Percentiles rank a stretch among this genome's conserved stretches.
Conservation (phyloP, 2,113 vertebrate genomes). For the Alethe diademata region DNA sequence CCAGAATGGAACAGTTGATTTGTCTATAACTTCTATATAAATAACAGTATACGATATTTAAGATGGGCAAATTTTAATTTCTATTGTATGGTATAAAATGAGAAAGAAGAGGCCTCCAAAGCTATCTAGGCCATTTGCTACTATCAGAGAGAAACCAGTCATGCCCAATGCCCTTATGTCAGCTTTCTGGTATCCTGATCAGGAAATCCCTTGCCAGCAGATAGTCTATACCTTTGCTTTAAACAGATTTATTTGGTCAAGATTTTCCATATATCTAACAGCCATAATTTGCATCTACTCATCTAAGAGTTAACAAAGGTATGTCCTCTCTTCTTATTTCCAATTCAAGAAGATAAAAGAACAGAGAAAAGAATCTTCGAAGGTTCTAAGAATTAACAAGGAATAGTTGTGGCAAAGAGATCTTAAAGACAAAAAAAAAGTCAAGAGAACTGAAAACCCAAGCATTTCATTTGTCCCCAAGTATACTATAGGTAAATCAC, state of each 20-base stretch:
- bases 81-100: neutral
- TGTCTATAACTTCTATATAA: neutral
- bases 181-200: neutral
- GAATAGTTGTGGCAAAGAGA: neutral
- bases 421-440: neutral
- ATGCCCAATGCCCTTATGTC: neutral
- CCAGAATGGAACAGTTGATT: neutral
- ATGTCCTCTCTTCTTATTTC: neutral
- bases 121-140: neutral
- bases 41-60: rapidly evolving
- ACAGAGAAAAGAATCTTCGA: neutral
- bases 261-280: neutral
- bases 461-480: neutral
- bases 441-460: neutral
- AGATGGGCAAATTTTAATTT: neutral
- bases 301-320: neutral
- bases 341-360: neutral
- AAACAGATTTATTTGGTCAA: neutral
- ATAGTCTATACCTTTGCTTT: neutral
- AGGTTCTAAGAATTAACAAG: neutral
- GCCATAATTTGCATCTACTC: neutral
- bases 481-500: neutral
- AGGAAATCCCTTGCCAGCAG: neutral
- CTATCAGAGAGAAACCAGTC: neutral
- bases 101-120: neutral